Percentiles rank a stretch among this genome's conserved stretches.
These are phyloP conservation scores for Lepidurus apus DNA, from an alignment of 1,140 invertebrate species.

Conservation along the genomic window DNA sequence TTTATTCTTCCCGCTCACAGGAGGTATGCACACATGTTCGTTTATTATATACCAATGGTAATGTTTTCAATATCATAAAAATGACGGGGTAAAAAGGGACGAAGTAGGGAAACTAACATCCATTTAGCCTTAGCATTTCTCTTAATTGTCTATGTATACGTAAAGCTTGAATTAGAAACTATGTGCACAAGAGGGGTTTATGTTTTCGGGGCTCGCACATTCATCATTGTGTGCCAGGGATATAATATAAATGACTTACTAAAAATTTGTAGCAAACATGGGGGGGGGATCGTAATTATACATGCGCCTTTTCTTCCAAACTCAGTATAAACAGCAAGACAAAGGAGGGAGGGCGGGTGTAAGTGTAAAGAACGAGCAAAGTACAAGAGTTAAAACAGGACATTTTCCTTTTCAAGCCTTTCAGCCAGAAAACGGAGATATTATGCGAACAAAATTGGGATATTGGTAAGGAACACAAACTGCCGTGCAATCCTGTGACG, in stretches of 20 bases:
- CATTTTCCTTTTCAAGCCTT: not conserved
- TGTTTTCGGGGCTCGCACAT: not conserved
- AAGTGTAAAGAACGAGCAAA: not conserved
- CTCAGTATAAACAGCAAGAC: not conserved
- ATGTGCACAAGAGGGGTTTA: not conserved
- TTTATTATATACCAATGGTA: constrained; percentile 6
- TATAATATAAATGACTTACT: constrained; percentile 17
- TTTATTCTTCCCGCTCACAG: not conserved
- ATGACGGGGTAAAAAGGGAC: not conserved
- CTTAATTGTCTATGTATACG: constrained; percentile 9
- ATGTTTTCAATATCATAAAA: not conserved
- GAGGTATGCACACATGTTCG: constrained; percentile 6
- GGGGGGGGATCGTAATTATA: not conserved
- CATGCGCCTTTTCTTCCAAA: not conserved
- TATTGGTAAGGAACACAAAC: constrained; percentile 13
- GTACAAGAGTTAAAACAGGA: not conserved
- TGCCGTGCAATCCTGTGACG: constrained; percentile 7
- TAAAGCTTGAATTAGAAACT: constrained; percentile 22
- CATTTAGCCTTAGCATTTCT: constrained; percentile 12
- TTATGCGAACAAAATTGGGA: not conserved
- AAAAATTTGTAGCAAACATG: constrained; percentile 20
- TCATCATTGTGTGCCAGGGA: constrained; percentile 12
- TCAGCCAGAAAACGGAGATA: not conserved
- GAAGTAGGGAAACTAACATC: not conserved
- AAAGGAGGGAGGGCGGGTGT: not conserved